Conservation (phyloP, 2,888 invertebrate genomes). For the Ectemnius continuus region DNA sequence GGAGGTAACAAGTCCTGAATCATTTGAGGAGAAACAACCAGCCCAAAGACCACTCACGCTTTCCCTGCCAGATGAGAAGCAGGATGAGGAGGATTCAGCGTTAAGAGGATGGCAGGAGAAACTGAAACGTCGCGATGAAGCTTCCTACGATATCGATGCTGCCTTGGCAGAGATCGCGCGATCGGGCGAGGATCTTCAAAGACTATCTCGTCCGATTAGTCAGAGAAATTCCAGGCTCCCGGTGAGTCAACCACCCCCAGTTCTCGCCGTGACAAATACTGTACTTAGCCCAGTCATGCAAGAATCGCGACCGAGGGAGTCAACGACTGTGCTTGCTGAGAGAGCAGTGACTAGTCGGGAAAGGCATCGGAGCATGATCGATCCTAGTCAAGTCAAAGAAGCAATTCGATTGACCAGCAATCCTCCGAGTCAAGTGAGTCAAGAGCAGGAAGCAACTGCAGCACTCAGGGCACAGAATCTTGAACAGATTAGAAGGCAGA, state of each 20-base stretch:
- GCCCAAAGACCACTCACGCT: conserved; percentile 69
- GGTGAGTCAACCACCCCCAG: conserved; percentile 71
- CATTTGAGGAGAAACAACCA: conserved; percentile 79
- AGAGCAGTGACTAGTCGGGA: conserved; percentile 76
- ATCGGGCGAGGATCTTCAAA: conserved; percentile 77
- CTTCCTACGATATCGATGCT: conserved; percentile 71
- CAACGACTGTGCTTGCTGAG: conserved; percentile 68
- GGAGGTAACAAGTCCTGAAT: conserved; percentile 79
- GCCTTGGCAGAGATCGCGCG: conserved; percentile 75
- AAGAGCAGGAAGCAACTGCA: conserved; percentile 2
- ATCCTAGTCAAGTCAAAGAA: conserved; percentile 77
- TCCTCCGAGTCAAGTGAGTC: conserved; percentile 69
- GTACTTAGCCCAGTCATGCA: conserved; percentile 77
- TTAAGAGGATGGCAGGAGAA: conserved; percentile 86
- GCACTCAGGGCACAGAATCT: not conserved
- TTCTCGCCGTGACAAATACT: conserved; percentile 75
- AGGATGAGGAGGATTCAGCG: conserved; percentile 74
- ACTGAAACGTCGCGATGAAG: conserved; percentile 79
- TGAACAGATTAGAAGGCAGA: not conserved
- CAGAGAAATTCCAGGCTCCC: conserved; percentile 62
- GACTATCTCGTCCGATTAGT: conserved; percentile 76
- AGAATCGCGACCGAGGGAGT: conserved; percentile 73
- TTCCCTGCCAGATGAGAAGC: conserved; percentile 74
- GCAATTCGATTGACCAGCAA: conserved; percentile 68
- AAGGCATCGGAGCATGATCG: conserved; percentile 77